Evolutionary conservation across 2,113 vertebrate species (phyloP), one percentile per base, ranked within the genome.

Genomic region (Callithrix jacchus): DNA sequence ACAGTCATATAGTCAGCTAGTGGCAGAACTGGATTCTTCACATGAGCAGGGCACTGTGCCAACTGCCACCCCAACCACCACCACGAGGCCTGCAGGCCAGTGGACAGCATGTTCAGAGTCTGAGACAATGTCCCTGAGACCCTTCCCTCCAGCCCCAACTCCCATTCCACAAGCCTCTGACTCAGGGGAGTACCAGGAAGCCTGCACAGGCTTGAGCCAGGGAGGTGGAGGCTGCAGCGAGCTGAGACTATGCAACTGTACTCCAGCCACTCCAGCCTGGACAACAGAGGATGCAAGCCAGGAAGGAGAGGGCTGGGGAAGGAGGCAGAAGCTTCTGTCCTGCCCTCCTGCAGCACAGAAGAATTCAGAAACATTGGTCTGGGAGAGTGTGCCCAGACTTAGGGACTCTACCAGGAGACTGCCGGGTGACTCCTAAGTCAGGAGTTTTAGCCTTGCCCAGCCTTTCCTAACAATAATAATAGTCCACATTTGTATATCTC

Each of bases 191-290:
- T 84, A 37, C 47, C 89, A 81, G 66, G 35, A 70, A 14, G 21
- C 8, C 74, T 11, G 8, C 6, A 0, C 18, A 49, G 56, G 56
- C 0, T 3, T n/a, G n/a, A n/a, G n/a, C n/a, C n/a, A n/a, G n/a
- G n/a, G n/a, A n/a, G n/a, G n/a, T n/a, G n/a, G n/a, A n/a, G n/a
- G n/a, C n/a, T n/a, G n/a, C n/a, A n/a, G n/a, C n/a, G n/a, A n/a
- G n/a, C n/a, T n/a, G n/a, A n/a, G n/a, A n/a, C n/a, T n/a, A n/a
- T n/a, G n/a, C n/a, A n/a, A n/a, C n/a, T n/a, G n/a, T n/a, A n/a
- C n/a, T n/a, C n/a, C n/a, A n/a, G n/a, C n/a, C n/a, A n/a, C n/a
- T n/a, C n/a, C n/a, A n/a, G n/a, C n/a, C n/a, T n/a, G n/a, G n/a
- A n/a, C n/a, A n/a, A n/a, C n/a, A n/a, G n/a, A n/a, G 85, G 94